Percentiles rank a stretch among this genome's conserved stretches.
Conservation (phyloP, 2,113 vertebrate genomes). For the Coturnix japonica region DNA sequence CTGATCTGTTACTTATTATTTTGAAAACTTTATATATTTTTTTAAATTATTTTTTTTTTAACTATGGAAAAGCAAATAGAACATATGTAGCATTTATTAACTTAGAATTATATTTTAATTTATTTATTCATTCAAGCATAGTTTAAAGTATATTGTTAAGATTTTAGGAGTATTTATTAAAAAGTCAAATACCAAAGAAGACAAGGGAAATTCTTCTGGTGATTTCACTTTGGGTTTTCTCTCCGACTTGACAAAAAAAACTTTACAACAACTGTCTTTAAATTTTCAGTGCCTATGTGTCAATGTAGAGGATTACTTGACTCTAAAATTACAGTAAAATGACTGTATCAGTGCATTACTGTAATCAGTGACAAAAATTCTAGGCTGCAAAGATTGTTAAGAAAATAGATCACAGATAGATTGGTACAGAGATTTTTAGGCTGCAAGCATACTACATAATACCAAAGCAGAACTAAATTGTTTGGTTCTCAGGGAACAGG, state of each 20-base stretch:
- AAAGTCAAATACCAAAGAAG: not conserved
- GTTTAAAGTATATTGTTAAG: not conserved
- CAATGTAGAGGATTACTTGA: not conserved
- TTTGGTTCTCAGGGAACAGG: not conserved
- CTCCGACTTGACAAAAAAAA: not conserved
- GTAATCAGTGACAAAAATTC: not conserved
- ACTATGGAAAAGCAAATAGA: not conserved
- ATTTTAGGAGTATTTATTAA: not conserved
- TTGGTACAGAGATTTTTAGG: accelerated
- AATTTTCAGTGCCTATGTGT: not conserved
- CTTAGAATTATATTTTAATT: not conserved
- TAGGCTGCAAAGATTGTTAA: not conserved
- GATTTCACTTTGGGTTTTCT: not conserved
- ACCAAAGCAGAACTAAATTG: not conserved
- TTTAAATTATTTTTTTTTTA: not conserved
- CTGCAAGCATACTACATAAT: not conserved
- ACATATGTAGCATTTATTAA: not conserved
- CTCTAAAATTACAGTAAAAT: not conserved
- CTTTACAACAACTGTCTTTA: not conserved
- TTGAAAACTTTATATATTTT: not conserved
- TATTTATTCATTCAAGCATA: not conserved
- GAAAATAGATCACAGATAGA: not conserved
- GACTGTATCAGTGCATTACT: not conserved
- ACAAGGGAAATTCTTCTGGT: not conserved
- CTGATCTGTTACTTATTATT: not conserved